Evolutionary conservation across 2,797 vertebrate species (phyloP), one percentile per base, ranked within the genome.

Genomic region (Melopsittacus undulatus): DNA sequence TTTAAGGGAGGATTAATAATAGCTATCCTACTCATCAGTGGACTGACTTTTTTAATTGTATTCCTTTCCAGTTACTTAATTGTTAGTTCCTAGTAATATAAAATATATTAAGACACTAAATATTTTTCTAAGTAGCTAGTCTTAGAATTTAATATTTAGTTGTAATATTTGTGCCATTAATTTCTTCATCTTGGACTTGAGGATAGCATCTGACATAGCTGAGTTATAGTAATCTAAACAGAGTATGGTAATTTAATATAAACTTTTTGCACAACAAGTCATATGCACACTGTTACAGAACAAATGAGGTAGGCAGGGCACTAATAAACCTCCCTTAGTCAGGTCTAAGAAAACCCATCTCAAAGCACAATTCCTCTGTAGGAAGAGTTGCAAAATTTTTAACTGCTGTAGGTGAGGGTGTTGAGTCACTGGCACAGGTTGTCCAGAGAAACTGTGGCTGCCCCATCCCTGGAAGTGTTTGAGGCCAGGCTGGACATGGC

Each of bases 1-100:
- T 86, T 92, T 87, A 89, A 73, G 40, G 43, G 43, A 88, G 48
- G 59, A 93, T 95, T 94, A 93, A 96, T 96, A 74, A 94, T 46
- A 75, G 70, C 70, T 73, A 84, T 82, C 23, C 74, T 80, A 77
- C 77, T 94, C 76, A 79, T 94, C 63, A 90, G 61, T 54, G 49
- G 40, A 79, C n/a, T 94, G 83, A 77, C 87, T 73, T 63, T 83
- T 89, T 85, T 92, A 79, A 92, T 94, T 90, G 90, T 92, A 57
- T 77, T 96, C 48, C 70, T 82, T 92, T 95, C 77, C 63, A 74
- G 48, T 92, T 89, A 89, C 45, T 89, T 81, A 94, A 90, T 79
- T 1, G 2, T n/a, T 79, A 38, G 54, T 91, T 94, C 86, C 74
- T 1, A 7, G 85, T 84, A 82, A 40, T 67, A 79, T 40, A 87